Percentiles rank a stretch among this genome's conserved stretches.
These are phyloP conservation scores for Avahi laniger DNA, from an alignment of 2,797 vertebrate genomes.

Conservation along the genomic window DNA sequence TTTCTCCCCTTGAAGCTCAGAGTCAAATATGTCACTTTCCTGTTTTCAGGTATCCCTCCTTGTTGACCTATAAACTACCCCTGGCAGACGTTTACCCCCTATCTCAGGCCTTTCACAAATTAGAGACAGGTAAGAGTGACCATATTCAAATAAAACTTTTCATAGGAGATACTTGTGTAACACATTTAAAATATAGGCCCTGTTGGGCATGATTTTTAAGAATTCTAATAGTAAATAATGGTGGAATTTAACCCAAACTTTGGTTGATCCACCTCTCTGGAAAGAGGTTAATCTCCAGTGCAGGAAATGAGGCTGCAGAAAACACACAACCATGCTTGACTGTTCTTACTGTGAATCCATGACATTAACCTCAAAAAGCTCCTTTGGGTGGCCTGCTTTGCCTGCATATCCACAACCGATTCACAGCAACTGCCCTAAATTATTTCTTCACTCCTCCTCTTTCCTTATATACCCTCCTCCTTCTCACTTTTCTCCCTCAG, in stretches of 20 bases:
- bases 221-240: not conserved
- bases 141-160: not conserved
- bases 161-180: not conserved
- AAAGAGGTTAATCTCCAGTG: not conserved
- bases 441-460: not conserved
- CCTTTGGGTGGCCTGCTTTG: not conserved
- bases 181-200: not conserved
- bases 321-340: not conserved
- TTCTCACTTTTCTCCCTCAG: not conserved
- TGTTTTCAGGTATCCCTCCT: conserved; percentile 87
- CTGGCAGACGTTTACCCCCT: conserved; percentile 91
- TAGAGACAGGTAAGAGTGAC: conserved; percentile 90
- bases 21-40: not conserved
- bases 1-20: not conserved
- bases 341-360: not conserved
- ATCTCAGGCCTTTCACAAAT: conserved; percentile 89
- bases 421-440: not conserved
- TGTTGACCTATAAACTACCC: conserved; percentile 93
- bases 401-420: not conserved
- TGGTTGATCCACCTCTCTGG: not conserved
- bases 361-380: not conserved
- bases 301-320: not conserved
- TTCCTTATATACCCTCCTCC: not conserved
- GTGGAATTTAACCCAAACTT: not conserved
- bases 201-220: not conserved